These are phyloP conservation scores for Caerostris extrusa DNA, from an alignment of 1,140 invertebrate species.

Conservation along the genomic window DNA sequence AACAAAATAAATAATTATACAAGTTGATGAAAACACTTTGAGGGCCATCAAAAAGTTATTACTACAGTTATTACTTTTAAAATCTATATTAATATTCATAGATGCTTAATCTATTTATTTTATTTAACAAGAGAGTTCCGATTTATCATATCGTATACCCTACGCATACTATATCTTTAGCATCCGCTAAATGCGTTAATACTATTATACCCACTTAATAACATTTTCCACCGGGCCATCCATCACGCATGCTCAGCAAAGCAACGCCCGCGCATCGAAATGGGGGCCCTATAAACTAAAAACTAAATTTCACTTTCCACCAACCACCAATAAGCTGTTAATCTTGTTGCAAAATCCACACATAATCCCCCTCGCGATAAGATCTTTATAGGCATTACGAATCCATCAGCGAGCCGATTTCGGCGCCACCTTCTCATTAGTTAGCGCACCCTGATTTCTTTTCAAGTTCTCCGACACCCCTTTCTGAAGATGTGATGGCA, in stretches of 20 bases:
- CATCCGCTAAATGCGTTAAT: background rate
- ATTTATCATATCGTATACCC: background rate
- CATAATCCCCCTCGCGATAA: constrained; percentile 13
- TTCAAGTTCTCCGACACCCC: constrained; percentile 24
- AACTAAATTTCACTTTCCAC: background rate
- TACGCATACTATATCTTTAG: background rate
- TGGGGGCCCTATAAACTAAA: background rate
- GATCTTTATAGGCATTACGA: constrained; percentile 48
- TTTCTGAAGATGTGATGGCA: background rate
- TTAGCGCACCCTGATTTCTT: constrained; percentile 45
- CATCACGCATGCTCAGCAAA: background rate
- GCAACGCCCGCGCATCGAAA: background rate
- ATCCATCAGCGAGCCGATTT: constrained; percentile 53
- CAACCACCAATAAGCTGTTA: background rate
- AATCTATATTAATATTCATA: too few relatives aligned
- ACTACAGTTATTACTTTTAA: too few relatives aligned
- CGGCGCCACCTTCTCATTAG: constrained; percentile 56
- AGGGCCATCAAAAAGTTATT: too few relatives aligned
- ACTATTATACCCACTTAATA: background rate
- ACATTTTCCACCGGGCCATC: background rate
- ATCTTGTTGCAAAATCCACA: constrained; percentile 6
- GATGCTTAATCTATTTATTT: too few relatives aligned
- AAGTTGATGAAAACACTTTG: too few relatives aligned
- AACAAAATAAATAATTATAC: too few relatives aligned
- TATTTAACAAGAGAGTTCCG: too few relatives aligned